Evolutionary conservation across 2,113 vertebrate species (phyloP).

Genomic region (Scytalopus superciliaris): DNA sequence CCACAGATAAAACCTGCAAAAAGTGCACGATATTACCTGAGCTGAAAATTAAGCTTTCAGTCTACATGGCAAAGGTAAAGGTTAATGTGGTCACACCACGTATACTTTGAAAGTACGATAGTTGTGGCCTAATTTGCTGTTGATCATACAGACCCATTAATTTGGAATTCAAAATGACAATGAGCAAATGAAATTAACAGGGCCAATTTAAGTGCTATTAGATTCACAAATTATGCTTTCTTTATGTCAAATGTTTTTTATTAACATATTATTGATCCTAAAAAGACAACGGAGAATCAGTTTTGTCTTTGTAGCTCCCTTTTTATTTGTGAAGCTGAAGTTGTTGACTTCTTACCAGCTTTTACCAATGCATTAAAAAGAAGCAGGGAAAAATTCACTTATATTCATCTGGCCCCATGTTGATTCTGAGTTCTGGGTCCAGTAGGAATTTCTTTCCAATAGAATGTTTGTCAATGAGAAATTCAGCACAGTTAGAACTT

Average conservation of each 20-base stretch:
- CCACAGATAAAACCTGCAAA: not conserved
- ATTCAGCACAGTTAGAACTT: not conserved
- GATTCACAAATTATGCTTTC: not conserved
- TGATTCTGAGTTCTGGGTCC: not conserved
- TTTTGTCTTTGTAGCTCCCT: not conserved
- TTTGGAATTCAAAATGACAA: not conserved
- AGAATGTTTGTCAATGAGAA: not conserved
- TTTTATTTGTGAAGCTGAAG: not conserved
- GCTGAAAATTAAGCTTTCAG: not conserved
- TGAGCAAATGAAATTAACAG: not conserved
- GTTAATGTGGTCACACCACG: not conserved
- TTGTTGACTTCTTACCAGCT: not conserved
- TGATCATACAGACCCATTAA: not conserved
- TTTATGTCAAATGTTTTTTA: not conserved
- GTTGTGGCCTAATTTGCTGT: not conserved
- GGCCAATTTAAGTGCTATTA: not conserved
- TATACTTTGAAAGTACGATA: not conserved
- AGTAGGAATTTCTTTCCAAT: not conserved
- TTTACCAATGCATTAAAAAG: not conserved
- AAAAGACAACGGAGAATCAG: not conserved
- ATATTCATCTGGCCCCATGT: not conserved
- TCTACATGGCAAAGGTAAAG: not conserved
- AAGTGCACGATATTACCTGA: not conserved
- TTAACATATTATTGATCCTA: not conserved
- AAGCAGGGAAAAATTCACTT: not conserved